phyloP scores from a whole-genome alignment of 2,797 vertebrate genomes.

The Naso thynnoides region DNA sequence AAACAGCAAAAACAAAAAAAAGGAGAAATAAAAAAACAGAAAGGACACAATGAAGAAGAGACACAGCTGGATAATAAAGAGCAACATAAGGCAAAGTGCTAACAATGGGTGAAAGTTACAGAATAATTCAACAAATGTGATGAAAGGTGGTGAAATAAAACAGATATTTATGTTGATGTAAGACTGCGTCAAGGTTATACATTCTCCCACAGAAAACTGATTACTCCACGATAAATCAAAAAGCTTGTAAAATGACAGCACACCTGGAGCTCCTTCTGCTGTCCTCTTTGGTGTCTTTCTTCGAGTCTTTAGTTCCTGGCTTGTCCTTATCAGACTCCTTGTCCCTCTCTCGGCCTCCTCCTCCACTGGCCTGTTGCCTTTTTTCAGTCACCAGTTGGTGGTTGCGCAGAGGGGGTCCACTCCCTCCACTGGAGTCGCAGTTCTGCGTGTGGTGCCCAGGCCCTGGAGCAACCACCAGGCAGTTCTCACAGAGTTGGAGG shows the following conservation, averaged over 20 bases:
- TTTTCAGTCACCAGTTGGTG: slow-evolving; percentile 79
- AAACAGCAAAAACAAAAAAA: slow-evolving; percentile 46
- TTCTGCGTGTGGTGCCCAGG: slow-evolving; percentile 72
- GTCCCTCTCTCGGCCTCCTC: slow-evolving; percentile 57
- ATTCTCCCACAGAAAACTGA: not conserved
- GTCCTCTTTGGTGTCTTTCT: slow-evolving; percentile 78
- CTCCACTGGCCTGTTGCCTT: slow-evolving; percentile 63
- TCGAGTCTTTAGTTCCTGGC: slow-evolving; percentile 63
- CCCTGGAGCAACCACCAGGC: slow-evolving; percentile 84
- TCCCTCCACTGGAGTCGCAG: slow-evolving; percentile 68
- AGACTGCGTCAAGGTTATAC: not conserved
- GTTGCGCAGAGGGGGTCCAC: slow-evolving; percentile 55
- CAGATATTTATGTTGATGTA: slow-evolving; percentile 9
- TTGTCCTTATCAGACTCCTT: slow-evolving; percentile 69
- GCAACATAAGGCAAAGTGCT: slow-evolving; percentile 8
- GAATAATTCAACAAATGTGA: slow-evolving; percentile 25
- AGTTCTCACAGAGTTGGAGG: slow-evolving; percentile 85
- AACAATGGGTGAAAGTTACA: slow-evolving; percentile 26
- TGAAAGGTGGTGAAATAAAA: slow-evolving; percentile 44
- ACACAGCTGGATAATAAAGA: not conserved
- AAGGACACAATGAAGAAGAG: slow-evolving; percentile 34
- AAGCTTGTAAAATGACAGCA: not conserved
- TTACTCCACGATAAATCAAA: not conserved
- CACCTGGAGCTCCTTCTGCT: slow-evolving; percentile 74
- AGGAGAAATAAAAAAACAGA: slow-evolving; percentile 59